A percentile compares a stretch with the other conserved stretches of the same genome.
These are phyloP conservation scores for Manis crassicaudata DNA, from an alignment of 2,797 vertebrate species.

Conservation along the genomic window DNA sequence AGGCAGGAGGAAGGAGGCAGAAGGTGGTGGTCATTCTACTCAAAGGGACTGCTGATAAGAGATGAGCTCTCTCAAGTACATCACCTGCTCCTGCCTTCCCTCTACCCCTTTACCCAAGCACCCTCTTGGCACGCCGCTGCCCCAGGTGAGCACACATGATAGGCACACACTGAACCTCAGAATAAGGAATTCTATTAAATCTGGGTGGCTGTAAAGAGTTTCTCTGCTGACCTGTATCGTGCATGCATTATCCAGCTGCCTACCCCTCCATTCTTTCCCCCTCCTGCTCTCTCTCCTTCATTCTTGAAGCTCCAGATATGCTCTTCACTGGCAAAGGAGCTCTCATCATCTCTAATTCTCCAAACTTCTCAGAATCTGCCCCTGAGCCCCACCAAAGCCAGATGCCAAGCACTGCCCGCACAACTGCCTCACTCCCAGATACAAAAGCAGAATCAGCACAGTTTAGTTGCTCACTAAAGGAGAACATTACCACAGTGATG, in stretches of 20 bases:
- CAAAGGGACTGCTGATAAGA: neutral
- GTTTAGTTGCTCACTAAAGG: neutral
- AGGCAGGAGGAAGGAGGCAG: neutral
- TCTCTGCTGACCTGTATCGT: neutral
- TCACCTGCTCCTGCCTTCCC: neutral
- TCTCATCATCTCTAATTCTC: neutral
- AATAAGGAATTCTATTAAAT: neutral
- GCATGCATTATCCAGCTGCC: neutral
- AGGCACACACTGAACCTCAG: neutral
- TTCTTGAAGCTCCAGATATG: neutral
- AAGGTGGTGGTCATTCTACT: neutral
- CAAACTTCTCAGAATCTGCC: neutral
- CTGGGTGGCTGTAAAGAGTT: neutral
- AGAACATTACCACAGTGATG: conserved; percentile 42
- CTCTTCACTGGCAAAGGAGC: neutral
- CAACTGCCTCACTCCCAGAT: conserved; percentile 30
- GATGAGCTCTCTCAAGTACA: neutral
- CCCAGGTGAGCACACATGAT: neutral
- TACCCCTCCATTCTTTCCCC: too few species aligned
- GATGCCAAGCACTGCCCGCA: conserved; percentile 4
- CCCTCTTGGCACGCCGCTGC: neutral
- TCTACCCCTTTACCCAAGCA: neutral
- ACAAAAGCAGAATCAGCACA: neutral
- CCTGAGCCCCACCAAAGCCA: neutral
- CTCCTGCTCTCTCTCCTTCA: neutral